Evolutionary conservation across 92 coral and sea anemone genomes (phyloP).

Genomic region (Diadumene lineata): DNA sequence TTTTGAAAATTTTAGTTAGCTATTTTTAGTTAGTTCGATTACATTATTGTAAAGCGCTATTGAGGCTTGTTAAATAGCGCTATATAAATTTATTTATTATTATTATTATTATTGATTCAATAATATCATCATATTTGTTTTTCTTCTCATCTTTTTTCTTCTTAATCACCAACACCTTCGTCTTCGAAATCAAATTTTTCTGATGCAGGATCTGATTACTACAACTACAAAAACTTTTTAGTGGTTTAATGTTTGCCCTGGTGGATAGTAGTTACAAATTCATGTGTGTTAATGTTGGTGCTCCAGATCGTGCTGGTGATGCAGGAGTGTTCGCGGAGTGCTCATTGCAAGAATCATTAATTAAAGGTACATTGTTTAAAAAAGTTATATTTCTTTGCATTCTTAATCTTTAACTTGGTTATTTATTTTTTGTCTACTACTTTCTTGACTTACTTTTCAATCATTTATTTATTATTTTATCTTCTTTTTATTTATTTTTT

Average conservation of each 20-base stretch:
- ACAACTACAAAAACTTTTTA: constrained; percentile 50
- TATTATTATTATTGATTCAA: too few species aligned
- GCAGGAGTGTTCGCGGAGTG: constrained; percentile 54
- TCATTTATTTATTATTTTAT: background rate
- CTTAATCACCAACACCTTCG: background rate
- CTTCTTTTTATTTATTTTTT: too few species aligned
- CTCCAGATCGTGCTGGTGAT: constrained; percentile 68
- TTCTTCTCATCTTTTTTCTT: background rate
- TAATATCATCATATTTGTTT: background rate
- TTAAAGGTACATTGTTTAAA: too few species aligned
- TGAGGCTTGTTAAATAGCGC: too few species aligned
- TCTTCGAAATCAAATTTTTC: background rate
- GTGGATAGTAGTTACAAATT: constrained; percentile 62
- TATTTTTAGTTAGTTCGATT: too few species aligned
- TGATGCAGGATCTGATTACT: constrained; percentile 51
- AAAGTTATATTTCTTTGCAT: too few species aligned
- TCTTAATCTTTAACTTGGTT: too few species aligned
- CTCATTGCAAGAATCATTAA: constrained; percentile 32
- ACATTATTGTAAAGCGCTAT: too few species aligned
- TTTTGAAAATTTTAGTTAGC: too few species aligned
- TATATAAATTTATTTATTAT: too few species aligned
- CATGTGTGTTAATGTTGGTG: constrained; percentile 58
- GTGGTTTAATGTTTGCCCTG: constrained; percentile 35
- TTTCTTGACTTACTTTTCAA: too few species aligned
- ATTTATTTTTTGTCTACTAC: too few species aligned